Conservation (phyloP, 1,140 invertebrate species). For the Magallana gigas region DNA sequence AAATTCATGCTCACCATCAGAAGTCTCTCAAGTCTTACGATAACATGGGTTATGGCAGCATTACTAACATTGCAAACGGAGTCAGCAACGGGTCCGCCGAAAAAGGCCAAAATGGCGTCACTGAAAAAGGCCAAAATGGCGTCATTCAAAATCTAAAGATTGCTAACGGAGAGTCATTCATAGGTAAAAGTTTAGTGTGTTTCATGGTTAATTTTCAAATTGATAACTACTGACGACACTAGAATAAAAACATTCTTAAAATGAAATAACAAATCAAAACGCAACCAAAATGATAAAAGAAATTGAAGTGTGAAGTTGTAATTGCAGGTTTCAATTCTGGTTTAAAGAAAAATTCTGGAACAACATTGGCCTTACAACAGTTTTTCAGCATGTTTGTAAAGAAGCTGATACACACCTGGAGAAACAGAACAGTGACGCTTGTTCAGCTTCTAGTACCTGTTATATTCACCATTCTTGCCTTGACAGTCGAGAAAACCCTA, state of each 20-base stretch:
- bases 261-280: no score
- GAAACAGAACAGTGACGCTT: conserved; percentile 73
- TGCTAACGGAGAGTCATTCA: background rate
- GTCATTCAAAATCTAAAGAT: background rate
- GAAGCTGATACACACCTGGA: conserved; percentile 74
- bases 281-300: no score
- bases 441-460: conserved; percentile 76
- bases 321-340: conserved; percentile 48
- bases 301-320: background rate
- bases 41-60: background rate
- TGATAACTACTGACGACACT: no score
- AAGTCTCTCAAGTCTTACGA: background rate
- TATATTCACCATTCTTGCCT: conserved; percentile 75
- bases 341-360: conserved; percentile 57
- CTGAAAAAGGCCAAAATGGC: background rate
- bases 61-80: background rate
- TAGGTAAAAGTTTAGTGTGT: background rate
- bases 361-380: conserved; percentile 64
- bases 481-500: conserved; percentile 71
- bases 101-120: background rate
- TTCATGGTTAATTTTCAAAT: no score
- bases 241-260: no score
- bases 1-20: background rate
- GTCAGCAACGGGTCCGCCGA: background rate
- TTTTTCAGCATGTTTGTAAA: conserved; percentile 77